phyloP scores from a whole-genome alignment of 2,888 invertebrate species.

The Drosophila dives region DNA sequence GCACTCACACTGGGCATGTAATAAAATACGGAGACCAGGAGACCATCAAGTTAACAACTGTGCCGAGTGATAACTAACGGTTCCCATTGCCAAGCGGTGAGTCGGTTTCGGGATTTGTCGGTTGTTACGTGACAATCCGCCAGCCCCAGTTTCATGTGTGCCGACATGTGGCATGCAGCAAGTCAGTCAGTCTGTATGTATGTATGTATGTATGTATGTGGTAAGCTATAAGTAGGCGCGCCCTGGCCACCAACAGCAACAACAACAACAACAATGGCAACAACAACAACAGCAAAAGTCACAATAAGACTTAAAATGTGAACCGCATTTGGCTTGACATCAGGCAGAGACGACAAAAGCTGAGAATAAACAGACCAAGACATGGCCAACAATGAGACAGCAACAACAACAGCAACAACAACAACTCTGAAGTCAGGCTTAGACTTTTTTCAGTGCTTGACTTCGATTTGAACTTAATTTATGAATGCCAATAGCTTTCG shows the following conservation, averaged over 20 bases:
- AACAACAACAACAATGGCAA: constrained; percentile 16
- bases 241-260: constrained; percentile 28
- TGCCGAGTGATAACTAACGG: constrained; percentile 56
- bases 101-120: constrained; percentile 27
- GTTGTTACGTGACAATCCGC: constrained; percentile 51
- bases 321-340: constrained; percentile 44
- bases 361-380: constrained; percentile 38
- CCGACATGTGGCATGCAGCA: constrained; percentile 44
- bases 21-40: constrained; percentile 38
- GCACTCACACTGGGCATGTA: constrained; percentile 25
- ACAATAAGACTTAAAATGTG: constrained; percentile 53
- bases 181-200: constrained; percentile 2
- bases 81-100: constrained; percentile 15
- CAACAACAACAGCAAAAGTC: constrained; percentile 21
- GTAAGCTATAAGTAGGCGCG: constrained; percentile 43
- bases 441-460: not conserved
- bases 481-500: constrained; percentile 13
- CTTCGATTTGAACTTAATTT: constrained; percentile 22
- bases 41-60: constrained; percentile 40
- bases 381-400: constrained; percentile 48
- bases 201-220: constrained; percentile 1
- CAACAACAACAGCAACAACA: constrained; percentile 11
- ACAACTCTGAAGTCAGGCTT: not conserved
- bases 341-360: constrained; percentile 19
- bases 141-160: constrained; percentile 52